Evolutionary conservation across 2,797 vertebrate genomes (phyloP).

Genomic region (Phylloscopus collybita): DNA sequence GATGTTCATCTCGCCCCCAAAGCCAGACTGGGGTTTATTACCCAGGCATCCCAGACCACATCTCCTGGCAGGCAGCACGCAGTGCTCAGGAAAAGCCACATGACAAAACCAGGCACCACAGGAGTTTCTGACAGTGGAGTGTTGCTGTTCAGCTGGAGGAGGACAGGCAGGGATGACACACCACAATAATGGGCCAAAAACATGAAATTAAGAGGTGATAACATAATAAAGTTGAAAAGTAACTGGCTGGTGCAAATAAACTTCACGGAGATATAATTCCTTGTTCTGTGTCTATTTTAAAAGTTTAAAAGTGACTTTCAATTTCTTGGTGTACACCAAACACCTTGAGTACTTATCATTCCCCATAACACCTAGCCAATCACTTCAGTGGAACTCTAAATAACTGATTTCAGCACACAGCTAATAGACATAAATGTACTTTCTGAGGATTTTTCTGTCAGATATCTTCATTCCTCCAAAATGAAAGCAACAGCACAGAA

Average conservation of each 20-base stretch:
- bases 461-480: not conserved
- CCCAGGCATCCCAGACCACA: not conserved
- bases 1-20: not conserved
- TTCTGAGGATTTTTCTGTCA: not conserved
- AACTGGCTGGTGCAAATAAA: not conserved
- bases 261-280: not conserved
- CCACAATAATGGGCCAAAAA: not conserved
- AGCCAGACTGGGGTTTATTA: not conserved
- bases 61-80: not conserved
- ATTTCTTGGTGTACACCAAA: not conserved
- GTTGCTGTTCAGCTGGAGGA: not conserved
- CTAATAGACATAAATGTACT: not conserved
- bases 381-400: not conserved
- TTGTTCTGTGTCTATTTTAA: not conserved
- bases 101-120: accelerated
- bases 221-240: not conserved
- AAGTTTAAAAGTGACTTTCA: not conserved
- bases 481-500: not conserved
- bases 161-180: not conserved
- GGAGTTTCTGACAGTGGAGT: accelerated
- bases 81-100: not conserved
- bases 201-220: not conserved
- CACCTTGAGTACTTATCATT: not conserved
- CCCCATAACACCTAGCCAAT: not conserved
- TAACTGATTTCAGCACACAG: not conserved